Percentiles rank a stretch among this genome's conserved stretches.
Conservation (phyloP, 2,113 vertebrate species). For the Dicaeum eximium region DNA sequence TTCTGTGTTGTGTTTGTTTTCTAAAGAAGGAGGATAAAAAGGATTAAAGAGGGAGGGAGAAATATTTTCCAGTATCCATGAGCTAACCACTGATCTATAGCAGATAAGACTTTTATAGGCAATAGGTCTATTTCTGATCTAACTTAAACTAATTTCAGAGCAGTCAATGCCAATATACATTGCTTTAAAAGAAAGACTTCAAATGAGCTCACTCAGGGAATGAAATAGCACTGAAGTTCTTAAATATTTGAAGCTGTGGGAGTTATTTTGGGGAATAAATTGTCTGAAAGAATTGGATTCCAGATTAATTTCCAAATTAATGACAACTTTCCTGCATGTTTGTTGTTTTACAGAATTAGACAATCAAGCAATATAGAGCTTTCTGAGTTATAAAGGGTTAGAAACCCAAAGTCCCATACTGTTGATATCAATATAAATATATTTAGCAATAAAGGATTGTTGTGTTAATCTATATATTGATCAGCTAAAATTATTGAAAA, state of each 20-base stretch:
- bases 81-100: background rate
- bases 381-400: background rate
- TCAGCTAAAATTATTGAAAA: background rate
- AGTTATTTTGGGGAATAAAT: background rate
- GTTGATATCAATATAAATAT: background rate
- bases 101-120: background rate
- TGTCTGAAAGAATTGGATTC: background rate
- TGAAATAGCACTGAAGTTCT: background rate
- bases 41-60: background rate
- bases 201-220: background rate
- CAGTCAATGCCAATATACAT: background rate
- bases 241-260: slow-evolving; percentile 1
- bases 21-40: background rate
- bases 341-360: background rate
- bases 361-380: background rate
- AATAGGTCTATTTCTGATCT: background rate
- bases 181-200: background rate
- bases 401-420: background rate
- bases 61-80: background rate
- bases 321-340: background rate
- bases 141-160: slow-evolving; percentile 16
- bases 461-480: background rate
- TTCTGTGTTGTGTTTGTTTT: background rate
- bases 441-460: background rate
- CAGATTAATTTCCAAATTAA: slow-evolving; percentile 28